These are phyloP conservation scores for Pitangus sulphuratus DNA, from an alignment of 2,797 vertebrate species.

Conservation along the genomic window DNA sequence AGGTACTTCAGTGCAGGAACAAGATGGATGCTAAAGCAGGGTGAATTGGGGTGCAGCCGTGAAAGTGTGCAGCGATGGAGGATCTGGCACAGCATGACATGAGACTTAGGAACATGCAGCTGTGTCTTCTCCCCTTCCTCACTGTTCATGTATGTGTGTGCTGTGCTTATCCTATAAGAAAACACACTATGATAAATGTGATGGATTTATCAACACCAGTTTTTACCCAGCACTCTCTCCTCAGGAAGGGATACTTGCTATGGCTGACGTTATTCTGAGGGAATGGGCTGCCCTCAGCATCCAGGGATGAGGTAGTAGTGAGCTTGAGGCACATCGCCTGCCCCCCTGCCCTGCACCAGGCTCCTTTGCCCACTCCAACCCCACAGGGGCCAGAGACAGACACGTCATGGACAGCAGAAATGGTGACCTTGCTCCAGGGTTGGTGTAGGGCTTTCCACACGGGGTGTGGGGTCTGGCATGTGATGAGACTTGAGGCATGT, in stretches of 20 bases:
- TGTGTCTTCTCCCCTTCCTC: not conserved
- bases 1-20: not conserved
- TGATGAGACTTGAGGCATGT: not conserved
- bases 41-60: not conserved
- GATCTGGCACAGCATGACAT: fast-evolving
- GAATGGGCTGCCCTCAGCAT: not conserved
- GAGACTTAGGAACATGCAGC: not conserved
- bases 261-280: not conserved
- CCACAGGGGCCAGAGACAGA: not conserved
- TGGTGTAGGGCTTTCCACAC: not conserved
- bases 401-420: not conserved
- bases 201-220: not conserved
- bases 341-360: fast-evolving
- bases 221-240: not conserved
- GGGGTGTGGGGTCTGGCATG: fast-evolving
- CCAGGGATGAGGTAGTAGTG: fast-evolving
- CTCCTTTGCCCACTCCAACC: not conserved
- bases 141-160: fast-evolving
- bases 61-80: not conserved
- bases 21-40: not conserved
- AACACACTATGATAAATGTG: not conserved
- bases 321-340: not conserved
- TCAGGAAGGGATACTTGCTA: not conserved
- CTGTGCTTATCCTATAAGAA: not conserved
- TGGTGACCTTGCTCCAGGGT: fast-evolving